Evolutionary conservation across 1,140 invertebrate species (phyloP), one percentile per base, ranked within the genome.

Genomic region (Camponotus floridanus): DNA sequence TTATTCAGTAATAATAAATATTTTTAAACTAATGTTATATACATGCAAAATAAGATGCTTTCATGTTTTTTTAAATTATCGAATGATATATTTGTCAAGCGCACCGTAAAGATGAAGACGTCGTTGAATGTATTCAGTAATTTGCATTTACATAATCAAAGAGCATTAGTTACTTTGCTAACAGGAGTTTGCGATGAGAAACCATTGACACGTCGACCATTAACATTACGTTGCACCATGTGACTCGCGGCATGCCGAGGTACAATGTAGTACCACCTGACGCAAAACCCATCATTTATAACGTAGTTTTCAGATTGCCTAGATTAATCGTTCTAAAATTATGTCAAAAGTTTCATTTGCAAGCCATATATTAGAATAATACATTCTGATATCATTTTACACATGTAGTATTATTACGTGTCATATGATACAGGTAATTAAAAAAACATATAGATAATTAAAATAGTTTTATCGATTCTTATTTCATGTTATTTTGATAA

Each of bases 231-330:
- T 83, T 61, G 68, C 79, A 67, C 79, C 79, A 83, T 83, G 79
- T 73, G 79, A 83, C 79, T 83, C 68, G 79, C 68, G 79, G 79
- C 68, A 61, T 71, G 79, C 79, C 79, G 79, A 83, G 81, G 81
- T 85, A 85, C 71, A 85, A 85, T 85, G 81, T 85, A 85, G 81
- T 67, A 85, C 70, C 71, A 85, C 59, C 59, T 85, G 81, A 85
- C 73, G 81, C 81, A 85, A 85, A 62, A 85, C 55, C 55, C 79
- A 83, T 83, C 79, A 48, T 83, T 83, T 83, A 83, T 83, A 83
- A 83, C 55, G 79, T 81, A 81, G 79, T 83, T 83, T 83, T 83
- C 79, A 61, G 55, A 81, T 81, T 33, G 67, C 26, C 42, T 42
- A 81, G 67, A 74, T 83, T 83, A 74, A 83, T 83, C 79, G 79